A percentile compares a stretch with the other conserved stretches of the same genome.
Evolutionary conservation across 2,888 invertebrate genomes (phyloP).

Genomic region (Hymenopus coronatus): DNA sequence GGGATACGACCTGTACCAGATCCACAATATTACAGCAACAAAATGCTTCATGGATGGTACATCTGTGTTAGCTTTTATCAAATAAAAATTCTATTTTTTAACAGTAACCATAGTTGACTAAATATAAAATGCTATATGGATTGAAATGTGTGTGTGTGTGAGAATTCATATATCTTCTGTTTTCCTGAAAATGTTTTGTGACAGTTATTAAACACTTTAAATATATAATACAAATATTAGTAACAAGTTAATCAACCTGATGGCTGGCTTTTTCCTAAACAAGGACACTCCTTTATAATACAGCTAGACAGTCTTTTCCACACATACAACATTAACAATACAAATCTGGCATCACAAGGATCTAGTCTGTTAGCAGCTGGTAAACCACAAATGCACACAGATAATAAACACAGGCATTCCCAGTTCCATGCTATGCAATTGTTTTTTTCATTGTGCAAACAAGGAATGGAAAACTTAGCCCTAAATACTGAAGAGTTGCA

Average conservation of each 20-base stretch:
- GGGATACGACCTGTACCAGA: neutral
- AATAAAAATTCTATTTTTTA: neutral
- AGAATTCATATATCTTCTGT: neutral
- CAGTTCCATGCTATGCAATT: neutral
- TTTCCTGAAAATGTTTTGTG: neutral
- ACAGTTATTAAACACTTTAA: neutral
- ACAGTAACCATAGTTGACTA: neutral
- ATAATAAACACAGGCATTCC: neutral
- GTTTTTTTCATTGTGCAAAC: neutral
- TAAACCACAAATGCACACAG: neutral
- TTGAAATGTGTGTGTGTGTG: neutral
- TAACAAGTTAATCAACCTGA: neutral
- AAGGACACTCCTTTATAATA: neutral
- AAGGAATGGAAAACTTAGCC: neutral
- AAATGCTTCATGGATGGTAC: neutral
- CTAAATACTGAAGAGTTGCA: neutral
- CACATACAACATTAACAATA: conserved; percentile 1
- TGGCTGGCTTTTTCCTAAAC: neutral
- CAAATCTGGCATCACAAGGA: neutral
- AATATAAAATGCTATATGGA: neutral
- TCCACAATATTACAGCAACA: neutral
- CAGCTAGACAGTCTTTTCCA: neutral
- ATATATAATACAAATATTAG: neutral
- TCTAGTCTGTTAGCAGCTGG: neutral
- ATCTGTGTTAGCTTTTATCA: neutral